Percentiles rank a stretch among this genome's conserved stretches.
Conservation (phyloP, 2,113 vertebrate genomes). For the Atractosteus spatula region DNA sequence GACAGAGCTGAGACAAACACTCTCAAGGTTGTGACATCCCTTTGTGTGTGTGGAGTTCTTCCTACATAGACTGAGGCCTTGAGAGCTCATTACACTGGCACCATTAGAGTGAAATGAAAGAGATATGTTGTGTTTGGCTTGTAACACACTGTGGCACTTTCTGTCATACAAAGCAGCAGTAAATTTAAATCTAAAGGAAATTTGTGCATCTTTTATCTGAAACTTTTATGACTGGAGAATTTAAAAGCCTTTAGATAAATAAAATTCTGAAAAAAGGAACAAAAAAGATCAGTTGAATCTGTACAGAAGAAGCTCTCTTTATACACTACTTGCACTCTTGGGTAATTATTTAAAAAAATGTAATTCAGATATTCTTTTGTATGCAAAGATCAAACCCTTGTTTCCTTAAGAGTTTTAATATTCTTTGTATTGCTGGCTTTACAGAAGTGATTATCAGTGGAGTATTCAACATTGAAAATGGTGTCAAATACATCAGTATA, state of each 20-base stretch:
- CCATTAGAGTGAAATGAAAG: neutral
- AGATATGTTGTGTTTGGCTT: neutral
- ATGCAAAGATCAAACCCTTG: constrained; percentile 13
- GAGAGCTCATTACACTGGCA: neutral
- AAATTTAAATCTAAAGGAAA: constrained; percentile 1
- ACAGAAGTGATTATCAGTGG: neutral
- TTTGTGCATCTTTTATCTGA: constrained; percentile 2
- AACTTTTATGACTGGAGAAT: constrained; percentile 13
- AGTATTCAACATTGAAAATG: constrained; percentile 22
- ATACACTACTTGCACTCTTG: constrained; percentile 4
- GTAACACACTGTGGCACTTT: neutral
- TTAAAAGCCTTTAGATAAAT: constrained; percentile 18
- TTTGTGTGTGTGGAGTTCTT: constrained; percentile 6
- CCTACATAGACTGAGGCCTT: no score
- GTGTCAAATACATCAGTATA: constrained; percentile 24
- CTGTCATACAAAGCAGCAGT: neutral
- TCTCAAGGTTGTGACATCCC: no score
- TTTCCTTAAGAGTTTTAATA: constrained; percentile 16
- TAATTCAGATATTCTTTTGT: constrained; percentile 1
- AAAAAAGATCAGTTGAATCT: constrained; percentile 12
- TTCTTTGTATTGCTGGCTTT: constrained; percentile 8
- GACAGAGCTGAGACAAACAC: neutral
- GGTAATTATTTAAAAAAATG: constrained; percentile 15
- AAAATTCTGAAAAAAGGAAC: neutral
- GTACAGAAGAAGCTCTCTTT: neutral